A percentile compares a stretch with the other conserved stretches of the same genome.
Evolutionary conservation across 2,888 invertebrate genomes (phyloP).

Genomic region (Cantharis rustica): DNA sequence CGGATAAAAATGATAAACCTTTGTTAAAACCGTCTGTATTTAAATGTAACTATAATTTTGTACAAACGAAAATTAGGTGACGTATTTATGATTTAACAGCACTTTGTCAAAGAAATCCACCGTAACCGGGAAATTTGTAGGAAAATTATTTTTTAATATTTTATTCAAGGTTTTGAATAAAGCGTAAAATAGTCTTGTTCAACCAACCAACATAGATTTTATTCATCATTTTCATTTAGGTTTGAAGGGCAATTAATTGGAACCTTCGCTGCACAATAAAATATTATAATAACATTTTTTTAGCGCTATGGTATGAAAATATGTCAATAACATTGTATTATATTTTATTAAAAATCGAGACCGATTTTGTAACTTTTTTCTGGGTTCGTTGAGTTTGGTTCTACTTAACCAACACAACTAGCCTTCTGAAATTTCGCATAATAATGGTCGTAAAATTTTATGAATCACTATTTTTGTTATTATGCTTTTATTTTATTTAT

Average conservation of each 20-base stretch:
- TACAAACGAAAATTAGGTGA: conserved; percentile 5
- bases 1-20: neutral
- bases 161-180: conserved; percentile 12
- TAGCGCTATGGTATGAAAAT: neutral
- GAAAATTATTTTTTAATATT: conserved; percentile 15
- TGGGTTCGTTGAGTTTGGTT: neutral
- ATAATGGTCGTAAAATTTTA: neutral
- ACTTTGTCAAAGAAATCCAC: conserved; percentile 16
- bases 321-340: neutral
- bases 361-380: neutral
- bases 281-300: neutral
- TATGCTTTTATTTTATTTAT: neutral
- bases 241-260: conserved; percentile 23
- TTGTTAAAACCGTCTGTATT: neutral
- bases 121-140: conserved; percentile 24
- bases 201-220: conserved; percentile 6
- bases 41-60: neutral
- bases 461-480: neutral
- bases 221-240: neutral
- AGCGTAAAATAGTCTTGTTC: conserved; percentile 5
- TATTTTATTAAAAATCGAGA: neutral
- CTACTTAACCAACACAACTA: neutral
- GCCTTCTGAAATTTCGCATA: neutral
- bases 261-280: neutral
- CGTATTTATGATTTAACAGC: conserved; percentile 6